A percentile compares a stretch with the other conserved stretches of the same genome.
Conservation (phyloP, 1,140 invertebrate genomes). For the Drosophila chauvacae region DNA sequence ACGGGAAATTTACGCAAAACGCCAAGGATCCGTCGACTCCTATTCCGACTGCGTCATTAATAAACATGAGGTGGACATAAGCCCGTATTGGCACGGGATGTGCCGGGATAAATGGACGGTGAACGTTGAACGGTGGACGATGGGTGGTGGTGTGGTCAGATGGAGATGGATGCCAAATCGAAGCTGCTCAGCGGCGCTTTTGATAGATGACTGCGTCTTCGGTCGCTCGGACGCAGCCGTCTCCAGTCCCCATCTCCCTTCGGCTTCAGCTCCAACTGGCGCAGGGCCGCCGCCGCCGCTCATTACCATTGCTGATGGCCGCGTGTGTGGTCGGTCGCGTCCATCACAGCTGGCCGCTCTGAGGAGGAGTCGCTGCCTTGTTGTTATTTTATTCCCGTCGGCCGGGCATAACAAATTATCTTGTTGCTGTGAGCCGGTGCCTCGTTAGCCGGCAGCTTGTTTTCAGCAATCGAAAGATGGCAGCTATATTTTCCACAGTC, state of each 20-base stretch:
- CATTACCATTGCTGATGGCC: constrained; percentile 73
- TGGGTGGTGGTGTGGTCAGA: constrained; percentile 7
- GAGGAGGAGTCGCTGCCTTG: constrained; percentile 14
- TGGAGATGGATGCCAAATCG: constrained; percentile 49
- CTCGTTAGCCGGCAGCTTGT: constrained; percentile 74
- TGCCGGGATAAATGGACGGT: constrained; percentile 50
- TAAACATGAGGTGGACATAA: constrained; percentile 69
- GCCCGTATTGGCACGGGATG: constrained; percentile 18
- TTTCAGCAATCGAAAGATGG: constrained; percentile 51
- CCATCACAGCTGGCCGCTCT: constrained; percentile 62
- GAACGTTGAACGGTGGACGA: constrained; percentile 9
- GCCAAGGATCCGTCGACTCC: constrained; percentile 45
- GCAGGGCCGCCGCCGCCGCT: constrained; percentile 39
- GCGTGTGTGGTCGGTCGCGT: constrained; percentile 64
- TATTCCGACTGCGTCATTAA: constrained; percentile 58
- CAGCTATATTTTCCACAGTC: constrained; percentile 23
- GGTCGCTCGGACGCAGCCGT: constrained; percentile 19
- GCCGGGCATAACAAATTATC: constrained; percentile 75
- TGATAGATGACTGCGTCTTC: constrained; percentile 68
- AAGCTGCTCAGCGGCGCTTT: constrained; percentile 69
- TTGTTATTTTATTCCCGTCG: constrained; percentile 48
- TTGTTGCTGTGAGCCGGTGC: constrained; percentile 63
- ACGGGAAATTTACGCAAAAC: constrained; percentile 76
- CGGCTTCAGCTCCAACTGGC: constrained; percentile 30
- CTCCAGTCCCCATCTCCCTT: not conserved